Evolutionary conservation across 2,113 vertebrate species (phyloP), one percentile per base, ranked within the genome.

Genomic region (Loxodonta africana): DNA sequence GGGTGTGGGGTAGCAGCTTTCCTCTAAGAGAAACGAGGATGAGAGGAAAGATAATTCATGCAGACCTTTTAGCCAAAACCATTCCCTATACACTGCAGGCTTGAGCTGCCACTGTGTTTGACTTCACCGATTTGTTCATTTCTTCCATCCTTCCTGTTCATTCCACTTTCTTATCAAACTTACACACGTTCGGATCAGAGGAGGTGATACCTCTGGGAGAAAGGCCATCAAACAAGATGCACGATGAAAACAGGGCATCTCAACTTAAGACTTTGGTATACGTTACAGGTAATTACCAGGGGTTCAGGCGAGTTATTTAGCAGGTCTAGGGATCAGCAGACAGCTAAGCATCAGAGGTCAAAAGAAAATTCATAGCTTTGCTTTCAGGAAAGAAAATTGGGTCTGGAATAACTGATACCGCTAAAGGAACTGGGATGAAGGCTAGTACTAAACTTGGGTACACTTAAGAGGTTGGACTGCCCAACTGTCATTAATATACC

Each of bases 321-420:
- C 26, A 83, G 57, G 33, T 28, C 23, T 17, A 62, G 51, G 14
- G 41, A 69, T 53, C 46, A 63, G 9, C 15, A 90, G 18, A 83
- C 2, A 81, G 85, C n/a, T 53, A 7, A 26, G 46, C 71, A 48
- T 44, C 6, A 62, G 44, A 87, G 14, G 91, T 6, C 17, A 76
- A 57, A 89, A 60, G 53, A 25, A 90, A 94, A 80, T 18, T 17
- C 51, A 83, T 7, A 76, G 53, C 4, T 91, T 69, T 95, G 78
- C 46, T 86, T 96, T 63, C 20, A 67, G 80, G 94, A 74, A 30
- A 88, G 48, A 62, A 83, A 88, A 41, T 2, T 78, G 73, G 46
- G 33, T 95, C 28, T 77, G 48, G 80, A 87, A 85, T 83, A 87
- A 83, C 37, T 20, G 67, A 97, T 89, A 71, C 90, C 28, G 28